Evolutionary conservation across 1,140 invertebrate genomes (phyloP).

Genomic region (Eubasilissa regina): DNA sequence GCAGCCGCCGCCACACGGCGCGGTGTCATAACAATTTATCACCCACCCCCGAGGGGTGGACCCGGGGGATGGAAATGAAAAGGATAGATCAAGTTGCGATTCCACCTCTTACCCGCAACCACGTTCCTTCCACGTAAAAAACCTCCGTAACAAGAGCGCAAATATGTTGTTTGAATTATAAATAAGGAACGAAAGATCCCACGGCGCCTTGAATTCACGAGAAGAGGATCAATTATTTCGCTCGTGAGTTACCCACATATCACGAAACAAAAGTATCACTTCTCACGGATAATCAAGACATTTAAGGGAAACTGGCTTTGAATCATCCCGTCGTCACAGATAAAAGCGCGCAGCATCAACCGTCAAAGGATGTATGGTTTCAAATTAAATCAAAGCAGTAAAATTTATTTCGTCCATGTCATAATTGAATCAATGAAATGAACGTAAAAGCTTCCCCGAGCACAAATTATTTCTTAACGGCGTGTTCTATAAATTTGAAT

Average conservation of each 20-base stretch:
- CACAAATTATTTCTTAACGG: constrained; percentile 21
- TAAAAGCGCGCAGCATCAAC: too few relatives aligned
- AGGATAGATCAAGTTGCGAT: constrained; percentile 60
- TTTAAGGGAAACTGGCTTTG: too few relatives aligned
- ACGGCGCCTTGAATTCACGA: constrained; percentile 12
- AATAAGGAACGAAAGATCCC: constrained; percentile 24
- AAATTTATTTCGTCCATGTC: too few relatives aligned
- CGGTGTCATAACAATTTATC: constrained; percentile 61
- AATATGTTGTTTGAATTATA: constrained; percentile 40
- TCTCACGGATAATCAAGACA: too few relatives aligned
- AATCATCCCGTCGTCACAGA: too few relatives aligned
- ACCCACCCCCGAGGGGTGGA: constrained; percentile 39
- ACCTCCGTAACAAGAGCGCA: constrained; percentile 33
- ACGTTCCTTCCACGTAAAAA: constrained; percentile 29
- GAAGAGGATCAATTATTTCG: neutral
- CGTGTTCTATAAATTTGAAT: constrained; percentile 40
- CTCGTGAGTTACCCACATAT: too few relatives aligned
- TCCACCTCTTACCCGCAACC: constrained; percentile 32
- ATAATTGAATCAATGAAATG: neutral
- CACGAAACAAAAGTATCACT: too few relatives aligned
- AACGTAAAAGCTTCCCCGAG: neutral
- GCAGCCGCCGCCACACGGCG: constrained; percentile 30
- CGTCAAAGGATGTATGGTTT: too few relatives aligned
- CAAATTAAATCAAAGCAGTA: too few relatives aligned
- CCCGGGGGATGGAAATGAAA: constrained; percentile 57